These are phyloP conservation scores for Eumacrocentrus americanus DNA, from an alignment of 2,888 invertebrate species.

Conservation along the genomic window DNA sequence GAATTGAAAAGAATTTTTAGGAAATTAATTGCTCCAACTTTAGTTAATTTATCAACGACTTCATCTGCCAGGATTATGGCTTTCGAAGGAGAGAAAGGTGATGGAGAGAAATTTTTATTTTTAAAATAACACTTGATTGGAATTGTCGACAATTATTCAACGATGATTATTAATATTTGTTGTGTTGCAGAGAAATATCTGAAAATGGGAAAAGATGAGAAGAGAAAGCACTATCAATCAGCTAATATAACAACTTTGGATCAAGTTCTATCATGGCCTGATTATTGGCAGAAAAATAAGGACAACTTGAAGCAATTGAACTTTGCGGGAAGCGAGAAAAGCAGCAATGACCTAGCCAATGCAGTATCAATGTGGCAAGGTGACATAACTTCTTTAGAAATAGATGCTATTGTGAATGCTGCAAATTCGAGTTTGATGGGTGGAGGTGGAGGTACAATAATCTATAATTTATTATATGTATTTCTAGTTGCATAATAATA, in stretches of 20 bases:
- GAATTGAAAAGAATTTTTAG: neutral
- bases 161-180: neutral
- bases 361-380: slow-evolving; percentile 75
- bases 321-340: slow-evolving; percentile 37
- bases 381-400: slow-evolving; percentile 83
- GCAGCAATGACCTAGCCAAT: slow-evolving; percentile 59
- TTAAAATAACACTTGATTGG: too few species aligned
- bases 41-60: neutral
- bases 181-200: slow-evolving; percentile 61
- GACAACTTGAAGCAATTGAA: slow-evolving; percentile 46
- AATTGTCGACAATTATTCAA: too few species aligned
- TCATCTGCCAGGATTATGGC: neutral
- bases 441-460: slow-evolving; percentile 75
- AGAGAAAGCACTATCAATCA: slow-evolving; percentile 63
- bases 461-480: neutral
- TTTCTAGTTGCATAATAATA: neutral
- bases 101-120: neutral
- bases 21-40: too few species aligned
- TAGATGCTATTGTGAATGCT: slow-evolving; percentile 90
- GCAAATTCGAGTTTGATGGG: slow-evolving; percentile 78
- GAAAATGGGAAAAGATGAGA: slow-evolving; percentile 64
- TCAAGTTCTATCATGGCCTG: slow-evolving; percentile 66
- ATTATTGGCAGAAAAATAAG: slow-evolving; percentile 61
- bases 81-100: neutral
- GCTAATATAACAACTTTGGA: slow-evolving; percentile 59